A percentile compares a stretch with the other conserved stretches of the same genome.
Evolutionary conservation across 2,113 vertebrate genomes (phyloP).

Genomic region (Megaleporinus macrocephalus): DNA sequence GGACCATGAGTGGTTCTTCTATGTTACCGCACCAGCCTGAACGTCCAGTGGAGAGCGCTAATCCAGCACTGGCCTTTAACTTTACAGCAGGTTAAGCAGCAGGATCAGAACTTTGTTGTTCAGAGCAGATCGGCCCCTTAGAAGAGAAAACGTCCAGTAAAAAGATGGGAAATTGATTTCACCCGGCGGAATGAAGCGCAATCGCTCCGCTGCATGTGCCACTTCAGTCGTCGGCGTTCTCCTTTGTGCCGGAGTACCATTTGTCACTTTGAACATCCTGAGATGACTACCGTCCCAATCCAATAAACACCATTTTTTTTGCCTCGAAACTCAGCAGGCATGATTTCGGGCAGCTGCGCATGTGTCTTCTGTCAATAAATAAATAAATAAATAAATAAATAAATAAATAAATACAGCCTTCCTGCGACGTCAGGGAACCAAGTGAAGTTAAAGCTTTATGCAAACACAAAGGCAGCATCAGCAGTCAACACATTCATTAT

Average conservation of each 20-base stretch:
- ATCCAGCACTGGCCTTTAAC: neutral
- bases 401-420: no score
- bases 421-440: slow-evolving; percentile 43
- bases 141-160: neutral
- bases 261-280: neutral
- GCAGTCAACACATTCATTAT: slow-evolving; percentile 53
- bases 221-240: neutral
- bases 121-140: neutral
- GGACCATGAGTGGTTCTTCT: no score
- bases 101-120: neutral
- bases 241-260: neutral
- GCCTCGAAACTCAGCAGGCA: slow-evolving; percentile 33
- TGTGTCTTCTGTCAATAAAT: slow-evolving; percentile 43
- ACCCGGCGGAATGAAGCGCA: neutral
- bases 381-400: no score
- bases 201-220: neutral
- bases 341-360: slow-evolving; percentile 15
- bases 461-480: slow-evolving; percentile 54
- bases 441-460: slow-evolving; percentile 53
- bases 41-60: neutral
- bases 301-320: slow-evolving; percentile 19
- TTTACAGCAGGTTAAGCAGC: neutral
- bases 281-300: slow-evolving; percentile 27
- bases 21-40: no score
- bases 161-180: neutral